phyloP scores from a whole-genome alignment of 1,140 invertebrate species.

The Euwallacea similis region DNA sequence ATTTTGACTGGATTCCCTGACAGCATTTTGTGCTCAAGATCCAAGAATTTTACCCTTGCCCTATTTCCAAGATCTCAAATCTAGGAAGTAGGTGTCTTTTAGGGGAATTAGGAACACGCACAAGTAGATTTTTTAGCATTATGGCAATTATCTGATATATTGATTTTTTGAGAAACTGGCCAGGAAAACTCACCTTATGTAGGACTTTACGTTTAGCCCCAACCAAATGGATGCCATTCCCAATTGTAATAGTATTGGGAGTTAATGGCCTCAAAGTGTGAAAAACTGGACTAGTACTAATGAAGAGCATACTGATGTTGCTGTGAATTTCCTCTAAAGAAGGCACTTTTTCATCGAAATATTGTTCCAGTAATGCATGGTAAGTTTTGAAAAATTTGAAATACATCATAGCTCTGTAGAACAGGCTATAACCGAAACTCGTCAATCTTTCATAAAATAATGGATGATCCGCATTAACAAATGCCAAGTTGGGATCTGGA shows the following conservation, averaged over 20 bases:
- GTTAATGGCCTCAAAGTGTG: slow-evolving; percentile 54
- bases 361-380: slow-evolving; percentile 48
- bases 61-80: no score
- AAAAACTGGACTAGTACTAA: slow-evolving; percentile 56
- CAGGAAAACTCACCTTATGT: no score
- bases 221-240: slow-evolving; percentile 56
- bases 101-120: no score
- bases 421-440: slow-evolving; percentile 26
- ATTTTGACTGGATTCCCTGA: no score
- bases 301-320: slow-evolving; percentile 59
- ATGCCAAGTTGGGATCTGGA: slow-evolving; percentile 45
- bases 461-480: slow-evolving; percentile 19
- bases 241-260: slow-evolving; percentile 56
- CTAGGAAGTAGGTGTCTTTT: no score
- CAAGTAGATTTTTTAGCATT: no score
- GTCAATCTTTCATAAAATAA: slow-evolving; percentile 36
- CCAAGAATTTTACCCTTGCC: no score
- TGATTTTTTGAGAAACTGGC: no score
- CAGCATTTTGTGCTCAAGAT: no score
- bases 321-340: slow-evolving; percentile 54
- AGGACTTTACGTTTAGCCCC: no score
- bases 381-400: slow-evolving; percentile 39
- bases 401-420: slow-evolving; percentile 17
- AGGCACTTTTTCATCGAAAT: slow-evolving; percentile 54
- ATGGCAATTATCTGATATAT: no score